phyloP scores from a whole-genome alignment of 2,113 vertebrate genomes.

The Bos indicus region DNA sequence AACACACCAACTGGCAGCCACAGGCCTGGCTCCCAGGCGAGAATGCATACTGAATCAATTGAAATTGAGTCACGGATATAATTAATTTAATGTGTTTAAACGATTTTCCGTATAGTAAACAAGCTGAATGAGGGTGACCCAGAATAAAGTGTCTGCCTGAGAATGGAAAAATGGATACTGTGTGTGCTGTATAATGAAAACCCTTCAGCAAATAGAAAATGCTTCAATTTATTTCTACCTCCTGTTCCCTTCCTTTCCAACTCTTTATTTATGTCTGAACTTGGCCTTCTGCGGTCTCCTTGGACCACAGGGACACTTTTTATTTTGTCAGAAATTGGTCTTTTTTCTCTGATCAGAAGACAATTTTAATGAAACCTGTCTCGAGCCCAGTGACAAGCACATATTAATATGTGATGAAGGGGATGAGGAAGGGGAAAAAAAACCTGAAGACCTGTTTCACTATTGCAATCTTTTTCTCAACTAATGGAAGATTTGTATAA shows the following conservation, averaged over 20 bases:
- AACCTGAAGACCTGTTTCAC: not conserved
- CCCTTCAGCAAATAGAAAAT: not conserved
- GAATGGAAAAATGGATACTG: not conserved
- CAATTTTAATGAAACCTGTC: constrained; percentile 51
- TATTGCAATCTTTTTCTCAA: not conserved
- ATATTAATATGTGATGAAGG: not conserved
- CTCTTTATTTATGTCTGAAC: not conserved
- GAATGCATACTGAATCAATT: constrained; percentile 35
- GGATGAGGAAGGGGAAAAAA: not conserved
- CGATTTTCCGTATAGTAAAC: constrained; percentile 54
- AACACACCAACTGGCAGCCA: not conserved
- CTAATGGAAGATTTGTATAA: not conserved
- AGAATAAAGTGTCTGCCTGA: constrained; percentile 29
- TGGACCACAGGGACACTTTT: constrained; percentile 48
- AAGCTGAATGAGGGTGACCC: constrained; percentile 42
- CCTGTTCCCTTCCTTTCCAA: not conserved
- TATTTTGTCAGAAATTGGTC: constrained; percentile 5
- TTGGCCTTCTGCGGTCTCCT: constrained; percentile 53
- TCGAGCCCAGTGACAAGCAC: not conserved
- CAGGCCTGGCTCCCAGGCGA: not conserved
- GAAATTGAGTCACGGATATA: constrained; percentile 50
- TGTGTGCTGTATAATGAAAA: not conserved
- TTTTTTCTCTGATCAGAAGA: constrained; percentile 32
- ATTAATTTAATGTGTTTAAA: constrained; percentile 70
- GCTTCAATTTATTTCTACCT: not conserved